These are phyloP conservation scores for Lonchura striata DNA, from an alignment of 2,113 vertebrate genomes.

Conservation along the genomic window DNA sequence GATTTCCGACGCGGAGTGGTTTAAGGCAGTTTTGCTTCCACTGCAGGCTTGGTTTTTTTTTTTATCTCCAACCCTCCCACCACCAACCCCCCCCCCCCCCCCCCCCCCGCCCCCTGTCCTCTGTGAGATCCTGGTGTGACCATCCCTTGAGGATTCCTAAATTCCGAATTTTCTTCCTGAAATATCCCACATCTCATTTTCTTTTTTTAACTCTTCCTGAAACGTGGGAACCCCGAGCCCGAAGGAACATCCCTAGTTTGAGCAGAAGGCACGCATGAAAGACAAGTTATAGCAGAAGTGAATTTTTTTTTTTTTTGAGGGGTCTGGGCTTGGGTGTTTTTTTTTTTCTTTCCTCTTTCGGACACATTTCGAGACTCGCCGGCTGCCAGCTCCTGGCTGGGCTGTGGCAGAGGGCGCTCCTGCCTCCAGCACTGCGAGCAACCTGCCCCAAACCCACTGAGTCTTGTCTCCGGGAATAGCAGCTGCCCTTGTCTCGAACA, in stretches of 20 bases:
- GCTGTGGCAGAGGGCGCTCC: constrained; percentile 23
- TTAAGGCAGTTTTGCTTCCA: constrained; percentile 23
- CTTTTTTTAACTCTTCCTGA: background rate
- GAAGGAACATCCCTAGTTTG: background rate
- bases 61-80: background rate
- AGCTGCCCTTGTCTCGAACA: background rate
- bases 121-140: background rate
- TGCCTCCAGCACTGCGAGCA: background rate
- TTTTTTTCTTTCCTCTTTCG: background rate
- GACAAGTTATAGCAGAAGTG: background rate
- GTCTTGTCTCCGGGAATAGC: background rate
- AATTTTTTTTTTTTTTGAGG: background rate
- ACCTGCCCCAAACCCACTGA: background rate
- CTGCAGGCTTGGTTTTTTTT: background rate
- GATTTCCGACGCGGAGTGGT: background rate
- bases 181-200: background rate
- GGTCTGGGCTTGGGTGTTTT: background rate
- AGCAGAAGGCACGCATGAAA: background rate
- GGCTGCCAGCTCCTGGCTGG: background rate
- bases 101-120: background rate
- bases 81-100: too few relatives aligned
- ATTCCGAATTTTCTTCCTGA: background rate
- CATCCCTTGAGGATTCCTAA: background rate
- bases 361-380: background rate
- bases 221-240: background rate